Evolutionary conservation across 2,113 vertebrate species (phyloP), one percentile per base, ranked within the genome.

Genomic region (Nerophis ophidion): DNA sequence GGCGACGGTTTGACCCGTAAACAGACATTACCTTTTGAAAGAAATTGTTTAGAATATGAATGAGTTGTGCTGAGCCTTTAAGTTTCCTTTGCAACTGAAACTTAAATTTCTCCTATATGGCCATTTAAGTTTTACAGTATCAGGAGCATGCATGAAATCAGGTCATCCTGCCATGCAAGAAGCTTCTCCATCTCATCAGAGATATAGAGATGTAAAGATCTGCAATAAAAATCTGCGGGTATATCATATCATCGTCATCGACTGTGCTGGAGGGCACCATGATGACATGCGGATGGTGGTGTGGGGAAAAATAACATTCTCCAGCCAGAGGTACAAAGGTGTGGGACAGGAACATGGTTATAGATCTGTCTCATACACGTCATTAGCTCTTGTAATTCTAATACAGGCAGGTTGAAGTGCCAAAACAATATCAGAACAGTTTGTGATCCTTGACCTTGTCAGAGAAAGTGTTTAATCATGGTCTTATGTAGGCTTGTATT

Each of bases 281-380:
- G 76, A 77, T 75, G 77, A 75, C 80, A 86, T 81, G 81, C 82
- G 77, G 62, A 77, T 82, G 80, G 69, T 76, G 71, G 73, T 68
- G 73, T 70, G 80, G 70, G 76, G 71, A 72, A 80, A 76, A 58
- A 76, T 63, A 54, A 73, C 70, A 72, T 64, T 78, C 81, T 75
- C 72, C 84, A 82, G 79, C 74, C 66, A 83, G 62, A 74, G 68
- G 67, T 53, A 68, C 73, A 63, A 48, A 40, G 66, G 64, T 59
- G 51, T 51, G 54, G 50, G 62, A 63, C 40, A 19, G 68, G 56
- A 60, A 4, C 47, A 68, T 72, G 73, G 69, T 36, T 61, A 48
- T 60, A 72, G 71, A 86, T 84, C 77, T 87, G 81, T 84, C 82
- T 83, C 71, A 78, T 65, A 57, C 26, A 48, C 8, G 36, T 56